Evolutionary conservation across 2,797 vertebrate species (phyloP).

Genomic region (Melanotaenia parkinsoni): DNA sequence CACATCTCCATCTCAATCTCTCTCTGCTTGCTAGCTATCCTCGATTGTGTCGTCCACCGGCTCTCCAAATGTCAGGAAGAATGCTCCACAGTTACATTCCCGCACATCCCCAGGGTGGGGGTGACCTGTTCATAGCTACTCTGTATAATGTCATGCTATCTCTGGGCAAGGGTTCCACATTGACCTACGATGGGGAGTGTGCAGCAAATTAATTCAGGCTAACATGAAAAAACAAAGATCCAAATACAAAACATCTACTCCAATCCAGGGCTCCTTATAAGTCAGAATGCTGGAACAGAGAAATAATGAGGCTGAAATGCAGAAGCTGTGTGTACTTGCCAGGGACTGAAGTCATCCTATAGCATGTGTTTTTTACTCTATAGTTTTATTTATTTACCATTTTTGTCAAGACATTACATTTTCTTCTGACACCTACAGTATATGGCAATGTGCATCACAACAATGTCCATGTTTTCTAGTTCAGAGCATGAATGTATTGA

Average conservation of each 20-base stretch:
- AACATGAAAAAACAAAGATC: constrained; percentile 24
- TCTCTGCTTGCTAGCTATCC: constrained; percentile 56
- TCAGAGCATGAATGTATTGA: neutral
- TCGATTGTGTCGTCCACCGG: constrained; percentile 70
- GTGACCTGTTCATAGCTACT: constrained; percentile 59
- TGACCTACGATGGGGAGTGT: constrained; percentile 50
- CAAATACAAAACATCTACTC: constrained; percentile 8
- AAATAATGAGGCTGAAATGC: constrained; percentile 25
- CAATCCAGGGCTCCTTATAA: constrained; percentile 9
- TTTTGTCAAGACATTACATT: neutral
- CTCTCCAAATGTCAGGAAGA: constrained; percentile 78
- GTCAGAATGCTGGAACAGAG: constrained; percentile 10
- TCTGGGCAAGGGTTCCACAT: constrained; percentile 57
- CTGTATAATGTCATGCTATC: constrained; percentile 66
- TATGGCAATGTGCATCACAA: neutral
- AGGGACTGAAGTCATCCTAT: neutral
- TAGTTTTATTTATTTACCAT: neutral
- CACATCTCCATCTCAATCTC: constrained; percentile 77
- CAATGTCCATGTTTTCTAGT: neutral
- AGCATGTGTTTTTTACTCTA: neutral
- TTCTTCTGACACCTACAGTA: neutral
- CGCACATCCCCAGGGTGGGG: constrained; percentile 45
- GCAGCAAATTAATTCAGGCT: constrained; percentile 23
- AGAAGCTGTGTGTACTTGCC: neutral
- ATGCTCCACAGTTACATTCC: constrained; percentile 56